Base-by-base conservation (phyloP, 1,140 invertebrate genomes). In the Drosophila erecta region DNA sequence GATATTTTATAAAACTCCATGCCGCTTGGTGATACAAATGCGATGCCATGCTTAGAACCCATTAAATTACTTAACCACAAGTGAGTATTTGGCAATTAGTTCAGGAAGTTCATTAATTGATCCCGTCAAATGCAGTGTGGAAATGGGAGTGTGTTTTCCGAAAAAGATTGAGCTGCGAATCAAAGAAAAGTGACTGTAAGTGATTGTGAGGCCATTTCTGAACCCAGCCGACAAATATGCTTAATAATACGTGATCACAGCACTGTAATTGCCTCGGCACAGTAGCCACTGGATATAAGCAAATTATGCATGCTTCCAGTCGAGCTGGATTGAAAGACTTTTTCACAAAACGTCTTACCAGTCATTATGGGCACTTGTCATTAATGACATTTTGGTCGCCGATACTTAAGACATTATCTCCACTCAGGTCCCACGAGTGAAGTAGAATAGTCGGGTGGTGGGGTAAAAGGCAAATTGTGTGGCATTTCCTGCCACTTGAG, bases 291-390 rank as follows among this genome's bases (percentile, higher is more conserved):
- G 37, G 20, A 49, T 61, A 46, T 38, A 53, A 37, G 75, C 60
- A 86, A 75, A 86, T 86, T 86, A 81, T 86, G 58, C 78, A 86
- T 51, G 75, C 76, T 61, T 33, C 54, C 73, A 61, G 57, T 67
- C 47, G 22, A 38, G 69, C 20, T 49, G 62, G 76, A 50, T 62
- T 57, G 67, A 67, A 59, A 53, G 75, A 38, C 35, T 27, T 47
- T 47, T 69, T 58, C 51, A 79, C 46, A 83, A 83, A 76, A 69
- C 75, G 58, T 65, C 55, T 70, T 43, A 70, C 67, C 46, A 89
- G 84, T 87, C 84, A 87, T 87, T 87, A 87, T 84, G 64, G 47
- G 84, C 83, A 87, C 87, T 87, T 87, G 83, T 75, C 83, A 89
- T 89, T 87, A 87, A 87, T 87, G 84, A 87, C 83, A 87, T 79